Evolutionary conservation across 2,888 invertebrate genomes (phyloP).

Genomic region (Automeris io): DNA sequence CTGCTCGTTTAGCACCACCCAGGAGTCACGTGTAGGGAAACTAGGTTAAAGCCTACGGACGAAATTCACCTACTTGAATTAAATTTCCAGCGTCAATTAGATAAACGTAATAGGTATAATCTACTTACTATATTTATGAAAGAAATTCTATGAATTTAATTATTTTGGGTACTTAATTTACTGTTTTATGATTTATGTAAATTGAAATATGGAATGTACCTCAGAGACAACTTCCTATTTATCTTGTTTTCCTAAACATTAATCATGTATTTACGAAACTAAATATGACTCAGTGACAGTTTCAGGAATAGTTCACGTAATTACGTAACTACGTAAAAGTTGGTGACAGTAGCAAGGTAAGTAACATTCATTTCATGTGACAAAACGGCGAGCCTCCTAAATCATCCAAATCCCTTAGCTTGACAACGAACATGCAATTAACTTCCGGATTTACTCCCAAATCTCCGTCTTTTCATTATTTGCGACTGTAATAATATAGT

Average conservation of each 20-base stretch:
- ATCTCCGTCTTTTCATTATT: constrained; percentile 4
- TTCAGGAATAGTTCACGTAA: background rate
- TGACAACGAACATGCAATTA: constrained; percentile 50
- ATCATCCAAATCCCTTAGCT: constrained; percentile 32
- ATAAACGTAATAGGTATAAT: too few relatives aligned
- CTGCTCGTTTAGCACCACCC: too few relatives aligned
- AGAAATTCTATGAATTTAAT: too few relatives aligned
- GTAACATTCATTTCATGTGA: constrained; percentile 7
- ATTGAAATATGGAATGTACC: too few relatives aligned
- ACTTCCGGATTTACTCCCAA: constrained; percentile 27
- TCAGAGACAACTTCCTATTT: too few relatives aligned
- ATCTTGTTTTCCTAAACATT: background rate
- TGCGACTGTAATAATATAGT: background rate
- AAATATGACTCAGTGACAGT: background rate
- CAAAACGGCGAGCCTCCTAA: constrained; percentile 19
- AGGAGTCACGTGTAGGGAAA: too few relatives aligned
- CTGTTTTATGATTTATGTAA: too few relatives aligned
- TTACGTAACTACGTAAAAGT: constrained; percentile 5
- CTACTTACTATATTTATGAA: too few relatives aligned
- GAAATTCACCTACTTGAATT: too few relatives aligned
- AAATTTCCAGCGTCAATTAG: too few relatives aligned
- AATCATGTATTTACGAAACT: background rate
- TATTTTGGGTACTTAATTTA: too few relatives aligned
- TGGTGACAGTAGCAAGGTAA: constrained; percentile 4
- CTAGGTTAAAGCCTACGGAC: too few relatives aligned